Evolutionary conservation across 2,888 invertebrate species (phyloP).

Genomic region (Diarsia dahlii): DNA sequence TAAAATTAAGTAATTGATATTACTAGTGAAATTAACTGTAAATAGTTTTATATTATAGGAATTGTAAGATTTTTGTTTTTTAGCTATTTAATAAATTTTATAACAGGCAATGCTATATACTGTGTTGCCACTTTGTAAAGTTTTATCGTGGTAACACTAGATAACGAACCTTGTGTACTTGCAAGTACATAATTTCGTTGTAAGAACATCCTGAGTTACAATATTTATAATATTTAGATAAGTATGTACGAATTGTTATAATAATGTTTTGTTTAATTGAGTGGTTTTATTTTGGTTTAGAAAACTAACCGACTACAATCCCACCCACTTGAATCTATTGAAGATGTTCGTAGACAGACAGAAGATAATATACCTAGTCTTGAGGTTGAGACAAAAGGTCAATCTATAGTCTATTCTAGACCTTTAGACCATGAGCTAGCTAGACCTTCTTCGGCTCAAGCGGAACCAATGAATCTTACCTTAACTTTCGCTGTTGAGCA

Average conservation of each 20-base stretch:
- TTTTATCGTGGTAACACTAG: slow-evolving; percentile 12
- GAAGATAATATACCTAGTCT: not conserved
- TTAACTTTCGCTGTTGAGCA: slow-evolving; percentile 1
- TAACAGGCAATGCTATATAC: not conserved
- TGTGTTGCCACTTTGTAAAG: slow-evolving; percentile 22
- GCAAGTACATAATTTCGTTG: slow-evolving; percentile 16
- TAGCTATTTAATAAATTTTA: slow-evolving; percentile 22
- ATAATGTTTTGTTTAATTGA: slow-evolving; percentile 72
- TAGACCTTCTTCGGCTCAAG: not conserved
- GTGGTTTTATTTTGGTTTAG: slow-evolving; percentile 54
- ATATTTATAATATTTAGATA: slow-evolving; percentile 57
- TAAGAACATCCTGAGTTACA: slow-evolving; percentile 39
- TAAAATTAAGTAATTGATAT: slow-evolving; percentile 2
- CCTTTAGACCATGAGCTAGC: not conserved
- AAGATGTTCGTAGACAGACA: not conserved
- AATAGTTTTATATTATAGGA: slow-evolving; percentile 29
- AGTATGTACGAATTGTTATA: slow-evolving; percentile 72
- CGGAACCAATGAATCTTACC: slow-evolving; percentile 16
- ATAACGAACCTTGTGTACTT: slow-evolving; percentile 14
- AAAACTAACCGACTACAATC: not conserved
- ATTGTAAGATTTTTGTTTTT: not conserved
- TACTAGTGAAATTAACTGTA: slow-evolving; percentile 38
- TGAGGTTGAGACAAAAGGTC: not conserved
- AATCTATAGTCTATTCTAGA: not conserved
- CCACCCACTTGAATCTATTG: not conserved